Conservation (phyloP, 2,113 vertebrate genomes). For the Eurypyga helias region DNA sequence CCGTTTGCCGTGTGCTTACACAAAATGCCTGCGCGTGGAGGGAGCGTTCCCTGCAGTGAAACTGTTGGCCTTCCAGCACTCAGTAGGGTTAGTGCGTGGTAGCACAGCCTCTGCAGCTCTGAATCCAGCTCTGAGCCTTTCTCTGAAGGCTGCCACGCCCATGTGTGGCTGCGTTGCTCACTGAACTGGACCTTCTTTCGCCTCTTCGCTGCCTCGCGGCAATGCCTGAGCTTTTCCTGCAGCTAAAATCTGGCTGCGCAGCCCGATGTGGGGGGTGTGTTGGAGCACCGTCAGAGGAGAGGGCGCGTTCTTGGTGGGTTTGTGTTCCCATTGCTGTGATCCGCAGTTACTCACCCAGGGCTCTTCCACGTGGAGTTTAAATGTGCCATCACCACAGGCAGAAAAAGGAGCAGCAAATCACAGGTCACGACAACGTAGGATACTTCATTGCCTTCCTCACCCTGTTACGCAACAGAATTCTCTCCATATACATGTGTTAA, state of each 20-base stretch:
- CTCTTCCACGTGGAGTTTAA: neutral
- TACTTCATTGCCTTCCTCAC: neutral
- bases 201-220: neutral
- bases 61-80: neutral
- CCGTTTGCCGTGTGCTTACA: neutral
- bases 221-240: neutral
- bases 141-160: neutral
- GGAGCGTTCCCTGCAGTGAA: neutral
- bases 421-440: neutral
- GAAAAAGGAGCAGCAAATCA: neutral
- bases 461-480: neutral
- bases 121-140: neutral
- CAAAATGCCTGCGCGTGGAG: neutral
- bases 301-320: neutral
- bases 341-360: neutral
- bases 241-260: neutral
- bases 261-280: neutral
- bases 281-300: neutral
- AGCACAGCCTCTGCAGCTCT: neutral
- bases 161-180: rapidly evolving
- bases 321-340: neutral
- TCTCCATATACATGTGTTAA: neutral
- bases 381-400: neutral
- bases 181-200: neutral
- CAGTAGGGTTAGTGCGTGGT: neutral